Evolutionary conservation across 2,113 vertebrate species (phyloP), one percentile per base, ranked within the genome.

Genomic region (Gavia stellata): DNA sequence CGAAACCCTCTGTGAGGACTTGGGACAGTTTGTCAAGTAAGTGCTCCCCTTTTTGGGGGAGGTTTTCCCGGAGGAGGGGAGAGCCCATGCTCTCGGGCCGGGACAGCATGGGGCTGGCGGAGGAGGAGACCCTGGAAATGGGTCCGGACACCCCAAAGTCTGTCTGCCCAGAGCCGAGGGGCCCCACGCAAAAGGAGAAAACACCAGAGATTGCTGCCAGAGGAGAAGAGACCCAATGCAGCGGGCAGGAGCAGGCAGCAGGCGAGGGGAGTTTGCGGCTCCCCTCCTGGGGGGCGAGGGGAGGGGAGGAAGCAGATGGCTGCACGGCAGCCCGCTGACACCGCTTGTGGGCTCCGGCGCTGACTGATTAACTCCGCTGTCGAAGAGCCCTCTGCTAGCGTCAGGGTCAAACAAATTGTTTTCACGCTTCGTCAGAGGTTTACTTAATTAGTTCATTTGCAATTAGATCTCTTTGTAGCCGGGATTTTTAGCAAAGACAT

Each of bases 1-100:
- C 94, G 99, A 99, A 98, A 99, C 99, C 92, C 99, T 99, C 96
- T 99, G 99, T 92, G 99, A 99, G 95, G 99, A 99, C 98, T 98
- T 99, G 98, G 99, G 99, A 96, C 99, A 99, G 98, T 99, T 99
- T 96, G 99, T 99, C 97, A 99, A 99, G 99, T 99, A 96, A 98
- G 99, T 98, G 78, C 24, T 34, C 14, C 16, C 50, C 24, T 16
- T 55, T 16, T 36, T 1, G 6, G 20, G 63, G 53, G 3, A 45
- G 28, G 3, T 14, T 42, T 53, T 79, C 3, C 25, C 4, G 1
- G 40, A 40, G 29, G 12, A 14, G 9, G 8, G 20, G 34, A 38
- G 34, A 71, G 12, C 65, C 25, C 2, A 2, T 0, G 4, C 18
- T 19, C 61, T 38, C 14, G 5, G 26, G 10, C 62, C 2, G 3